phyloP scores from a whole-genome alignment of 2,797 vertebrate genomes.

The Tiaroga cobitis region DNA sequence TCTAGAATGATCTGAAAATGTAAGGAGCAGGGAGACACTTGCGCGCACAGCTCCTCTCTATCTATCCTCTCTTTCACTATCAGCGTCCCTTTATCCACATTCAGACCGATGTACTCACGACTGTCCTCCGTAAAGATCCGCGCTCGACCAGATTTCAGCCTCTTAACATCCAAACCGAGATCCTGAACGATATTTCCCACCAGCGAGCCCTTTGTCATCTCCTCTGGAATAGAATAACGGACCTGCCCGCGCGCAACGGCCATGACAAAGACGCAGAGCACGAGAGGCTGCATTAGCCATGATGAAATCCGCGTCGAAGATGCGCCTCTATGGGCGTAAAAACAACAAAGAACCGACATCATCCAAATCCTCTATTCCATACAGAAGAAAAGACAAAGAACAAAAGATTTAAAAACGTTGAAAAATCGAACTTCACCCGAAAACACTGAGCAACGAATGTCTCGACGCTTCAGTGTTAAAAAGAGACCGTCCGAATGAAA shows the following conservation, averaged over 20 bases:
- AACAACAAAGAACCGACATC: conserved; percentile 41
- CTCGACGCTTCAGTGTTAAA: not conserved
- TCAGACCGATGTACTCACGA: conserved; percentile 62
- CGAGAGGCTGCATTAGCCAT: conserved; percentile 35
- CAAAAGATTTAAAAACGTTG: not conserved
- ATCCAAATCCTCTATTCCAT: not conserved
- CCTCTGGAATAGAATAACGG: conserved; percentile 71
- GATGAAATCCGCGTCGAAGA: conserved; percentile 15
- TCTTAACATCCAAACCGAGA: conserved; percentile 68
- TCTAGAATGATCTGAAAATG: conserved; percentile 73
- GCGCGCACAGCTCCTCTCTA: conserved; percentile 71
- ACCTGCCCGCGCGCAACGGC: conserved; percentile 59
- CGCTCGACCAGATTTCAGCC: conserved; percentile 65
- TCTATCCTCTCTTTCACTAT: conserved; percentile 73
- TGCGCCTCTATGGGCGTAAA: too few species aligned
- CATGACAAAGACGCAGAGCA: conserved; percentile 40
- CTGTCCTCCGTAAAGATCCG: conserved; percentile 65
- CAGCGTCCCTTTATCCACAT: conserved; percentile 64
- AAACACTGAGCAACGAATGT: not conserved
- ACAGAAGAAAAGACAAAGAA: not conserved
- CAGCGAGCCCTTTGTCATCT: conserved; percentile 70
- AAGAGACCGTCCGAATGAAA: not conserved
- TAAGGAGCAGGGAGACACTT: conserved; percentile 63
- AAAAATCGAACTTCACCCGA: not conserved
- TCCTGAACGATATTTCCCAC: conserved; percentile 73